Conservation (phyloP, 1,140 invertebrate genomes). For the Drosophila sp. region DNA sequence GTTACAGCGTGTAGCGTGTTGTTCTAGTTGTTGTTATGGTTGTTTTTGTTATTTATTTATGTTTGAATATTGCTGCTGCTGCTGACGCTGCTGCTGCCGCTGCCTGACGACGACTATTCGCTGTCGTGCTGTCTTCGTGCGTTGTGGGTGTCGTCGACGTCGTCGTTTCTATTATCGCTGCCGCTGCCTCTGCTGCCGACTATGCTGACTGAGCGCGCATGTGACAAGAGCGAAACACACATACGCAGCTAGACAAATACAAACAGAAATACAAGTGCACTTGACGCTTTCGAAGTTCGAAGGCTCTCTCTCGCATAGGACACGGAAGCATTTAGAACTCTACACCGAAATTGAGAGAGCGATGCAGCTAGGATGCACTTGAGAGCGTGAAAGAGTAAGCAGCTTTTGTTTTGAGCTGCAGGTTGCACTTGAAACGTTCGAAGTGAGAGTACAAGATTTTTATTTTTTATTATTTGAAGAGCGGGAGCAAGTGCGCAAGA, state of each 20-base stretch:
- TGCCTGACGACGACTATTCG: conserved; percentile 61
- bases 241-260: conserved; percentile 14
- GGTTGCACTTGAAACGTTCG: conserved; percentile 18
- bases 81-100: conserved; percentile 59
- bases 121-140: conserved; percentile 44
- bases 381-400: too few species aligned
- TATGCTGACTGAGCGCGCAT: conserved; percentile 57
- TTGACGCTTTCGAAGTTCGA: conserved; percentile 44
- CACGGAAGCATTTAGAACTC: conserved; percentile 48
- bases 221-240: conserved; percentile 52
- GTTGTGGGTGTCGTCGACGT: conserved; percentile 51
- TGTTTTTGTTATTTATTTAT: not conserved
- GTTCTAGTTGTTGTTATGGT: not conserved
- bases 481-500: conserved; percentile 42
- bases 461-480: not conserved
- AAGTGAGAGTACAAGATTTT: conserved; percentile 13
- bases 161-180: conserved; percentile 29
- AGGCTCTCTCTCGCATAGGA: conserved; percentile 40
- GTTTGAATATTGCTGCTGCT: conserved; percentile 53
- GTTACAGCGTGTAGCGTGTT: conserved; percentile 44
- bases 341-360: conserved; percentile 36
- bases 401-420: too few species aligned
- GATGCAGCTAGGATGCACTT: conserved; percentile 36
- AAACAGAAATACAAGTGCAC: conserved; percentile 11
- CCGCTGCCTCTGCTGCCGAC: conserved; percentile 21